Evolutionary conservation across 2,888 invertebrate species (phyloP), one percentile per base, ranked within the genome.

Genomic region (Ypsolopha sequella): DNA sequence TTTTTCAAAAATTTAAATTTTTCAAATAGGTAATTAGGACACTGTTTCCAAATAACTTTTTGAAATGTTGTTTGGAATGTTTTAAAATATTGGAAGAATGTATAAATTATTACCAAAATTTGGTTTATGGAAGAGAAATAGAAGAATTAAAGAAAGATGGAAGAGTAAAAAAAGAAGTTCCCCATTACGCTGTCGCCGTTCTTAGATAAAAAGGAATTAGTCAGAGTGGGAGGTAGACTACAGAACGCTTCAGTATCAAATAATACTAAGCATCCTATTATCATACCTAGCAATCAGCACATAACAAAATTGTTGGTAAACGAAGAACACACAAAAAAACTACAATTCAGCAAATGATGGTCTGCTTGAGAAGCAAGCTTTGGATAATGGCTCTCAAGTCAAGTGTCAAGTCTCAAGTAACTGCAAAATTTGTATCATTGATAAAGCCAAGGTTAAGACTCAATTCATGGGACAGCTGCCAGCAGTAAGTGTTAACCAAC

Each of bases 401-500:
- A 8, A 6, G n/a, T n/a, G n/a, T n/a, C n/a, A n/a, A n/a, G n/a
- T n/a, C n/a, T n/a, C 34, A 34, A 33, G n/a, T 6, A 34, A 24
- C 8, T 46, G 46, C 34, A 34, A 33, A 6, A n/a, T 6, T 8
- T 50, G 45, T 56, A 13, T 24, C 38, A 36, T 54, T 52, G 36
- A 48, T 44, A 10, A 45, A 44, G 24, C 49, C 44, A n/a, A 43
- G 8, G 8, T 48, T 51, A 11, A 14, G 8, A 33, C 10, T 9
- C 13, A 48, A 11, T 33, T 50, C 36, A 11, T 54, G 52, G 41
- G 11, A 52, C 1, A 53, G 53, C 46, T 56, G 8, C 55, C 56
- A n/a, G 48, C 41, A n/a, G 52, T 14, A 36, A 34, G 56, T 33
- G 51, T 52, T 7, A 52, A 47, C 10, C 52, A 53, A 8, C 35